phyloP scores from a whole-genome alignment of 1,140 invertebrate genomes.

The Propsilocerus akamusi region DNA sequence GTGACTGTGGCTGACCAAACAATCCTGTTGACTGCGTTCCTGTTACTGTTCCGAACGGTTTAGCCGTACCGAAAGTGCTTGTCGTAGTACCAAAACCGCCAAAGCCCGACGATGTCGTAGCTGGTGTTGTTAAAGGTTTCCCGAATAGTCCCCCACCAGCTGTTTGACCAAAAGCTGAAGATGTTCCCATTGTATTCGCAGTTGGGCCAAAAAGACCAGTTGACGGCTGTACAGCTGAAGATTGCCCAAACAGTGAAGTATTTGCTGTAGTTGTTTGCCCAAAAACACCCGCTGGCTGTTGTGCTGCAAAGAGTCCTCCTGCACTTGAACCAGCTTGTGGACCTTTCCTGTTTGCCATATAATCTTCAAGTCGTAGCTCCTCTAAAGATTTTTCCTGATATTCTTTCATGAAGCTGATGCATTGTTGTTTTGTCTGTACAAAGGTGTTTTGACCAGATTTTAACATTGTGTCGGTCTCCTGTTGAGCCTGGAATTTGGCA shows the following conservation, averaged over 20 bases:
- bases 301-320: conserved; percentile 13
- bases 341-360: conserved; percentile 73
- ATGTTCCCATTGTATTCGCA: conserved; percentile 17
- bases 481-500: conserved; percentile 69
- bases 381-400: conserved; percentile 89
- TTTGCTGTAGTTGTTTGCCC: conserved; percentile 15
- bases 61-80: conserved; percentile 22
- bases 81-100: conserved; percentile 28
- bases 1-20: conserved; percentile 20
- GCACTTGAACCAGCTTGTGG: conserved; percentile 16
- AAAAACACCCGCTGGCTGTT: conserved; percentile 7
- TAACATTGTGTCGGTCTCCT: conserved; percentile 77
- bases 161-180: conserved; percentile 21
- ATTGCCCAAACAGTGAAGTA: conserved; percentile 9
- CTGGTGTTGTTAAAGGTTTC: conserved; percentile 31
- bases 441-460: conserved; percentile 65
- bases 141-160: conserved; percentile 12
- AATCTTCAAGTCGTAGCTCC: conserved; percentile 87
- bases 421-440: conserved; percentile 83
- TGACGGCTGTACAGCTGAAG: conserved; percentile 18
- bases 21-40: conserved; percentile 9
- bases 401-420: conserved; percentile 95
- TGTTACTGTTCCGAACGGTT: conserved; percentile 21
- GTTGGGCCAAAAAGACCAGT: conserved; percentile 27
- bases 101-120: conserved; percentile 34